Conservation (phyloP, 2,888 invertebrate genomes). For the Kuschelorhynchus macadamiae region DNA sequence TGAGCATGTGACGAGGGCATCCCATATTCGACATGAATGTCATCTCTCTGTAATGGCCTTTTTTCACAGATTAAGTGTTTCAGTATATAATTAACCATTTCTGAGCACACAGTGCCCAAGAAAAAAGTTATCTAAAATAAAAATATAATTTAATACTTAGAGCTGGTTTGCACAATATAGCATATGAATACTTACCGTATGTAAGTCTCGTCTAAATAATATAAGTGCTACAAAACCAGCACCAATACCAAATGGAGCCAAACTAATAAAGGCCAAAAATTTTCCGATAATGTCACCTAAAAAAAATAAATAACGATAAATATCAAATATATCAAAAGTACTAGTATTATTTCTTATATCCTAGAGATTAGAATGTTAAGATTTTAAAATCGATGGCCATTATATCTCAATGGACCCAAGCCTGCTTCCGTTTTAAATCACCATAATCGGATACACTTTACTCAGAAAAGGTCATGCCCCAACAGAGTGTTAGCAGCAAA, state of each 20-base stretch:
- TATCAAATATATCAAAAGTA: not conserved
- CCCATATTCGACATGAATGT: slow-evolving; percentile 83
- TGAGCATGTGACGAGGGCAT: slow-evolving; percentile 96
- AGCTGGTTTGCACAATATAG: not conserved
- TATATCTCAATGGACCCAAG: no score
- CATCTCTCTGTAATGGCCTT: slow-evolving; percentile 80
- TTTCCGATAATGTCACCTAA: slow-evolving; percentile 88
- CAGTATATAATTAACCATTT: slow-evolving; percentile 82
- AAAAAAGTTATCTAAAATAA: slow-evolving; percentile 85
- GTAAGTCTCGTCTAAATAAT: slow-evolving; percentile 89
- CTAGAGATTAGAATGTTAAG: no score
- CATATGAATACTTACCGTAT: slow-evolving; percentile 78
- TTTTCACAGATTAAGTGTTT: slow-evolving; percentile 87
- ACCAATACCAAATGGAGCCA: slow-evolving; percentile 87
- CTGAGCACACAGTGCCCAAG: slow-evolving; percentile 83
- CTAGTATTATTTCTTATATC: no score
- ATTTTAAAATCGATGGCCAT: not conserved
- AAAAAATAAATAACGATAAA: slow-evolving; percentile 56
- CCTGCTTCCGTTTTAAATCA: no score
- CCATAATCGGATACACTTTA: no score
- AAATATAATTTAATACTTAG: not conserved
- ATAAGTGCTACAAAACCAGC: slow-evolving; percentile 88
- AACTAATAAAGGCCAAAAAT: slow-evolving; percentile 84
- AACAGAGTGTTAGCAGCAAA: no score
- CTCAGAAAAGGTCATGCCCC: no score